These are phyloP conservation scores for Eupithecia inturbata DNA, from an alignment of 2,888 invertebrate genomes.

Conservation along the genomic window DNA sequence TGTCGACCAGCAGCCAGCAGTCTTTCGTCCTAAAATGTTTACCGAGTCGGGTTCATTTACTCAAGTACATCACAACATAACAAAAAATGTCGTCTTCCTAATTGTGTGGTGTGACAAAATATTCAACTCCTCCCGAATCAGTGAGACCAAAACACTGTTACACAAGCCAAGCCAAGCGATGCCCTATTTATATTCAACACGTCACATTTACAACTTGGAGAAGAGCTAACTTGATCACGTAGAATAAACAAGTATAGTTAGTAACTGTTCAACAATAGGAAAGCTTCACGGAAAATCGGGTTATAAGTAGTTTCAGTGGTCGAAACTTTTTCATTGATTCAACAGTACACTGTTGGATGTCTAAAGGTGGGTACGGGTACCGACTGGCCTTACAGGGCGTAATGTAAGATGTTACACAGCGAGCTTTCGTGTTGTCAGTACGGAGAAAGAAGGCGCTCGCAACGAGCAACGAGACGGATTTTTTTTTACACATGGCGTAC, in stretches of 20 bases:
- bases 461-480: too few relatives aligned
- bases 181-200: slow-evolving; percentile 22
- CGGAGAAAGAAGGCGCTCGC: too few relatives aligned
- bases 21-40: too few relatives aligned
- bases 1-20: too few relatives aligned
- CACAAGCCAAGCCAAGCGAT: neutral
- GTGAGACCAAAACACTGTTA: neutral
- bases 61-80: too few relatives aligned
- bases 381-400: too few relatives aligned
- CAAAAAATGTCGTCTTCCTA: neutral
- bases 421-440: too few relatives aligned
- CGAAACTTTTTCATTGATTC: neutral
- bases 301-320: slow-evolving; percentile 5
- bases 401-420: too few relatives aligned
- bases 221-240: slow-evolving; percentile 24
- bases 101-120: neutral
- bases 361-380: neutral
- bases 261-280: slow-evolving; percentile 1
- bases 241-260: slow-evolving; percentile 8
- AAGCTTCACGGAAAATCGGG: neutral
- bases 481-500: too few relatives aligned
- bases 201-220: slow-evolving; percentile 20
- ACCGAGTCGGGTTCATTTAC: too few relatives aligned
- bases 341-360: neutral
- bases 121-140: neutral